These are phyloP conservation scores for Pardosa pseudoannulata DNA, from an alignment of 2,888 invertebrate species.

Conservation along the genomic window DNA sequence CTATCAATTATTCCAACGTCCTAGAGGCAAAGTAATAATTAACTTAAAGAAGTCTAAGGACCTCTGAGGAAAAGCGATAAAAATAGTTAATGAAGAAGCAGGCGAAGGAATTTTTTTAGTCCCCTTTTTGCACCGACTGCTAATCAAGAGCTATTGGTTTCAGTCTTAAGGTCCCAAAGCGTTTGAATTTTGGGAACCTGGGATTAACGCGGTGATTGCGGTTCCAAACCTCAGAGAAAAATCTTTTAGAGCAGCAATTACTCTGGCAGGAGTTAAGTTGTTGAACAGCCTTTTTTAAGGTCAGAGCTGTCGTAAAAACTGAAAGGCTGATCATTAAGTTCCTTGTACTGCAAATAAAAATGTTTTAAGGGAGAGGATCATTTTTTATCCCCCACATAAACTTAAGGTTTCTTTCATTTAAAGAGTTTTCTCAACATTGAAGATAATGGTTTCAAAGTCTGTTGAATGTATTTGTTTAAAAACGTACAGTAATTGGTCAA, in stretches of 20 bases:
- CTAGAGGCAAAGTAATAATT: slow-evolving; percentile 46
- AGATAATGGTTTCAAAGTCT: too few relatives aligned
- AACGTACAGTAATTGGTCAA: too few relatives aligned
- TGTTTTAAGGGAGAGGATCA: too few relatives aligned
- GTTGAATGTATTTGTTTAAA: too few relatives aligned
- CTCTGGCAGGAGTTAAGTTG: not conserved
- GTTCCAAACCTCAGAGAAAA: not conserved
- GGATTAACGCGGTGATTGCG: slow-evolving; percentile 6
- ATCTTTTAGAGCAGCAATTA: not conserved
- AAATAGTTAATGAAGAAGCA: slow-evolving; percentile 59
- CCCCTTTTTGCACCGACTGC: not conserved
- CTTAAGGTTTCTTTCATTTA: too few relatives aligned
- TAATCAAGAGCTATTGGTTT: slow-evolving; percentile 53
- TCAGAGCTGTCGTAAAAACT: not conserved
- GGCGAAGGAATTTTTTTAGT: slow-evolving; percentile 24
- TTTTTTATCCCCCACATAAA: too few relatives aligned
- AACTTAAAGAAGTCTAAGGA: slow-evolving; percentile 44
- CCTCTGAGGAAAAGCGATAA: slow-evolving; percentile 38
- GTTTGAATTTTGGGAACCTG: not conserved
- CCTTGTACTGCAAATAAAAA: too few relatives aligned
- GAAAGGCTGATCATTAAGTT: not conserved
- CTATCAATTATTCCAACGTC: slow-evolving; percentile 35
- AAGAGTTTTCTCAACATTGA: too few relatives aligned
- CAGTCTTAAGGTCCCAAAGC: not conserved
- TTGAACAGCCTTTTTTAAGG: slow-evolving; percentile 4